phyloP scores from a whole-genome alignment of 1,140 invertebrate genomes.

The Chionoecetes opilio region DNA sequence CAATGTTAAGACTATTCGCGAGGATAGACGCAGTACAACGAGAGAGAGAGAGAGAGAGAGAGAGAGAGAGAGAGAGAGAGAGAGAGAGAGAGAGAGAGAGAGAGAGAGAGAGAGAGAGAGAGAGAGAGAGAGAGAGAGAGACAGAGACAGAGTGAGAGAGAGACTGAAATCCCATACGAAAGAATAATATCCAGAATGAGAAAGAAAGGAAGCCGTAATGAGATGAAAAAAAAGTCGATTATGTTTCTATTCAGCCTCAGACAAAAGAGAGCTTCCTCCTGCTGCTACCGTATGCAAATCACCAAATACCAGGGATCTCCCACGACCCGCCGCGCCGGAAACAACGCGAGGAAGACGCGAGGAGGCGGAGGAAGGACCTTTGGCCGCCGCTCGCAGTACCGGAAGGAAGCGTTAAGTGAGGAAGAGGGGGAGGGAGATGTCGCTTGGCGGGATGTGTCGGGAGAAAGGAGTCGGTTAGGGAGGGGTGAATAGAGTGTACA shows the following conservation, averaged over 20 bases:
- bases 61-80: not conserved
- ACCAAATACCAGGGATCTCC: slow-evolving; percentile 57
- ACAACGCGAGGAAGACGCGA: not conserved
- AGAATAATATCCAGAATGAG: not conserved
- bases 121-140: slow-evolving; percentile 8
- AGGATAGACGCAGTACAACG: too few species aligned
- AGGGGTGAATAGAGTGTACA: not conserved
- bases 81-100: slow-evolving; percentile 18
- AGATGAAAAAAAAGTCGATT: slow-evolving; percentile 25
- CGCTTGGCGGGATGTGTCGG: not conserved
- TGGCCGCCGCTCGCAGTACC: not conserved
- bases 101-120: slow-evolving; percentile 10
- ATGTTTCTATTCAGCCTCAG: slow-evolving; percentile 30
- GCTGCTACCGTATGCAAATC: not conserved
- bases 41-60: slow-evolving; percentile 14
- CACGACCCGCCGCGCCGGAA: slow-evolving; percentile 24
- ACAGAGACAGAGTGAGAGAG: not conserved
- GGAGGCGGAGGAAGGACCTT: not conserved
- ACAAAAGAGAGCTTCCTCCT: slow-evolving; percentile 38
- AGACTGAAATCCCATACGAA: not conserved
- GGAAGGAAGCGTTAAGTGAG: not conserved
- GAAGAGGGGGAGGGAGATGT: not conserved
- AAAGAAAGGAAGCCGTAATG: slow-evolving; percentile 19
- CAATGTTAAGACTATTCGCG: too few species aligned
- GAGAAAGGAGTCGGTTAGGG: not conserved